Evolutionary conservation across 2,113 vertebrate species (phyloP).

Genomic region (Tinamus guttatus): DNA sequence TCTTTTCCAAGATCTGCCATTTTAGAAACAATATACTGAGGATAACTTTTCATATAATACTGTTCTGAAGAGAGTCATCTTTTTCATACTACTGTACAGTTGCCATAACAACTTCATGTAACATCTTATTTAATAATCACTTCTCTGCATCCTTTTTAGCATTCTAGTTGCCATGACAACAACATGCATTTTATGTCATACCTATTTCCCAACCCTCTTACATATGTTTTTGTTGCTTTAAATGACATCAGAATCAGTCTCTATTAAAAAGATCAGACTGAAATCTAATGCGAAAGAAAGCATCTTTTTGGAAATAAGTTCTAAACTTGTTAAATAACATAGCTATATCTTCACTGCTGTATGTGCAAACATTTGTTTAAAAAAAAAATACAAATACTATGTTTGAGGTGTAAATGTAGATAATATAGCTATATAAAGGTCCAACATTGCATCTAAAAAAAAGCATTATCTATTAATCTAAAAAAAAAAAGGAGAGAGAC

Average conservation of each 20-base stretch:
- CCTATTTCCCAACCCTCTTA: constrained; percentile 14
- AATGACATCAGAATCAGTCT: constrained; percentile 39
- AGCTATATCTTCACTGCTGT: background rate
- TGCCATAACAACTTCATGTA: constrained; percentile 75
- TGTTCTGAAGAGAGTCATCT: constrained; percentile 23
- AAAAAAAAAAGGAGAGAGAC: background rate
- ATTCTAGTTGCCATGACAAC: constrained; percentile 78
- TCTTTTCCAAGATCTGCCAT: background rate
- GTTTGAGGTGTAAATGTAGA: background rate
- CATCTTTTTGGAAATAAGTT: background rate
- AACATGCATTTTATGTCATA: constrained; percentile 57
- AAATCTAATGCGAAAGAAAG: constrained; percentile 33
- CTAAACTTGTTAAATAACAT: background rate
- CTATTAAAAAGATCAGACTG: constrained; percentile 33
- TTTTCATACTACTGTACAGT: constrained; percentile 52
- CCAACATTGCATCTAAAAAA: background rate
- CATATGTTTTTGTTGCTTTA: constrained; percentile 21
- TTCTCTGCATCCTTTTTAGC: constrained; percentile 61
- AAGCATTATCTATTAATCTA: background rate
- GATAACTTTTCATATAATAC: constrained; percentile 16
- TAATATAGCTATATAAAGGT: background rate
- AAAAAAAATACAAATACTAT: background rate
- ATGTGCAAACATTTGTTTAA: background rate
- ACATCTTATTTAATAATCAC: constrained; percentile 59
- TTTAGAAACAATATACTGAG: background rate